Conservation (phyloP, 2,113 vertebrate genomes). For the Chiloscyllium plagiosum region DNA sequence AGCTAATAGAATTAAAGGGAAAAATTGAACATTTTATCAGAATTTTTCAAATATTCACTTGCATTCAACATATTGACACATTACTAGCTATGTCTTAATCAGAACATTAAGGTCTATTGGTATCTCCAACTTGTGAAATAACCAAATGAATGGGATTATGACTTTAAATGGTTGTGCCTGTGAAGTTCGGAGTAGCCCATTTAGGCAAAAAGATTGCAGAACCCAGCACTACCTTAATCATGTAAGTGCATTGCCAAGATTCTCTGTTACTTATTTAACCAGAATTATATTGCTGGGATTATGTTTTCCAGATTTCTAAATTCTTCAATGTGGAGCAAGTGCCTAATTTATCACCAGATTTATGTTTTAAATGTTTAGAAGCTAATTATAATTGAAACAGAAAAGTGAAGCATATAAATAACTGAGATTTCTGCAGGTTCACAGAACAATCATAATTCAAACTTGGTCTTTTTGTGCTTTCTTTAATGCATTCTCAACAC, state of each 20-base stretch:
- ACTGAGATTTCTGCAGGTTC: not conserved
- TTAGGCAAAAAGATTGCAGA: not conserved
- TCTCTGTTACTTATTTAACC: not conserved
- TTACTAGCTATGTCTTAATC: not conserved
- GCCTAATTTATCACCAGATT: not conserved
- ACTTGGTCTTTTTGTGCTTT: not conserved
- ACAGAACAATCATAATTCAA: not conserved
- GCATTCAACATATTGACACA: not conserved
- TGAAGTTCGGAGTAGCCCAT: not conserved
- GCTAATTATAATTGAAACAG: not conserved
- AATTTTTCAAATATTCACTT: slow-evolving; percentile 9
- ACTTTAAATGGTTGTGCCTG: not conserved
- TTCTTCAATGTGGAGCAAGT: not conserved
- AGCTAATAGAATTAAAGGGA: not conserved
- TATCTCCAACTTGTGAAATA: not conserved
- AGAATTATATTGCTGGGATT: not conserved
- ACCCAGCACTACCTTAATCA: not conserved
- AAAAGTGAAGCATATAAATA: not conserved
- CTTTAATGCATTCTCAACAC: not conserved
- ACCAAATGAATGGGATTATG: not conserved
- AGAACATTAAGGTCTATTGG: not conserved
- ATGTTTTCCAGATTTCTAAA: not conserved
- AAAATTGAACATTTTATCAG: not conserved
- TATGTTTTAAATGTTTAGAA: not conserved
- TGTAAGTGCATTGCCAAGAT: not conserved